Evolutionary conservation across 1,140 invertebrate species (phyloP), one percentile per base, ranked within the genome.

Genomic region (Lithobius niger): DNA sequence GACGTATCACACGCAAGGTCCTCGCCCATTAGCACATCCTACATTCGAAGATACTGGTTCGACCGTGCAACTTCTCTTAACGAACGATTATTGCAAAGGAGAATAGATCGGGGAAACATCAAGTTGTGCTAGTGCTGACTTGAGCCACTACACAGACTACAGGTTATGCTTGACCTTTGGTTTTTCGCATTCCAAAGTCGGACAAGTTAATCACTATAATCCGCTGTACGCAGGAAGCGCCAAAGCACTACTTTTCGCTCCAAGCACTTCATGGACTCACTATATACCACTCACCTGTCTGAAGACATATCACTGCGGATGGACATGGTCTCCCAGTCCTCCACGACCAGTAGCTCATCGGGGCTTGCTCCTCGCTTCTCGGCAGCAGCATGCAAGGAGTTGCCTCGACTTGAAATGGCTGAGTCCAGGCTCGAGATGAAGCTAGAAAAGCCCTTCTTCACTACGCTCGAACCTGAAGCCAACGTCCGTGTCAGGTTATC

Each of bases 351-450:
- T 6, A 19, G 16, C 3, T 57, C 58, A 40, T 45, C 28, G 4
- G 31, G 52, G 25, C 26, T 31, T 4, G 21, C 24, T 3, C 15
- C 19, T 10, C 2, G 2, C 3, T 16, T 2, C 3, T 31, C 52
- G 3, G 31, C n/a, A 36, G 27, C 24, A 28, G 49, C 24, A n/a
- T 73, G 70, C 64, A 86, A 84, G 63, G 86, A 82, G 0, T 80
- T 77, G 1, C 79, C 79, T n/a, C n/a, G n/a, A 0, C 77, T 59
- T 61, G 82, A 81, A 24, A 88, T 67, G 2, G 83, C 83, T 18
- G 82, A 84, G 69, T 89, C 85, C 47, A 88, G 78, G 3, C 83
- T 85, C 31, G 83, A 84, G 76, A 86, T 85, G 22, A 88, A 75
- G 60, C 79, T 85, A 24, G 77, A 81, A 56, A 88, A 78, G 3